These are phyloP conservation scores for Fistularia tabacaria DNA, from an alignment of 2,797 vertebrate species.

Conservation along the genomic window DNA sequence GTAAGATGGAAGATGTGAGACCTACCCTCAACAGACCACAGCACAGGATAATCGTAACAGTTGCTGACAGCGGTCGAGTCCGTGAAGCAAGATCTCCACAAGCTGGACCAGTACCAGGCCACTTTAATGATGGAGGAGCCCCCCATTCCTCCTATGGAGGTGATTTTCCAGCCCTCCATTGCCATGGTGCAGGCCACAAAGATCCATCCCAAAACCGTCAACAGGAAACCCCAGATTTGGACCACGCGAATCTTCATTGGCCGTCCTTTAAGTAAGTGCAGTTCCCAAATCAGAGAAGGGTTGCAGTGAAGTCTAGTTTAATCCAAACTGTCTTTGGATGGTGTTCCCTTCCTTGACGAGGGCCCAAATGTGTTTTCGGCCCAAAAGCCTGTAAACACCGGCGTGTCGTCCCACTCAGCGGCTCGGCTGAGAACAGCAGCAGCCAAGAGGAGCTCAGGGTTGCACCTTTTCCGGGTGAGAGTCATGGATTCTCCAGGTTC, in stretches of 20 bases:
- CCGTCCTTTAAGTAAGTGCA: neutral
- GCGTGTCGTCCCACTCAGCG: neutral
- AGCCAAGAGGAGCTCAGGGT: neutral
- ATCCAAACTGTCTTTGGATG: no score
- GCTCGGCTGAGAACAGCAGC: no score
- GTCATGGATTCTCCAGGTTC: slow-evolving; percentile 43
- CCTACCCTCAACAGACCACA: slow-evolving; percentile 89
- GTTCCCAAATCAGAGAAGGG: neutral
- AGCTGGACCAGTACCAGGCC: slow-evolving; percentile 91
- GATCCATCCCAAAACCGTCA: slow-evolving; percentile 87
- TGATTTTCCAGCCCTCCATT: slow-evolving; percentile 94
- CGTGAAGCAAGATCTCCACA: slow-evolving; percentile 91
- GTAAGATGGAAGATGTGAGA: neutral
- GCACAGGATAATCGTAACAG: slow-evolving; percentile 90
- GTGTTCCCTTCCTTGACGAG: no score
- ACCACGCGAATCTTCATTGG: slow-evolving; percentile 82
- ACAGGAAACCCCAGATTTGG: slow-evolving; percentile 89
- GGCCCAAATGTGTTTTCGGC: no score
- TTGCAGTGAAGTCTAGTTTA: no score
- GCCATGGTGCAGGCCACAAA: slow-evolving; percentile 89
- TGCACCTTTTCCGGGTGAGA: slow-evolving; percentile 49
- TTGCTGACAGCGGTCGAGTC: slow-evolving; percentile 87
- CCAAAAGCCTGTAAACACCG: neutral
- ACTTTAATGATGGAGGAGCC: slow-evolving; percentile 84
- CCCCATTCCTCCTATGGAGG: slow-evolving; percentile 81